phyloP scores from a whole-genome alignment of 2,113 vertebrate species.

The Silurus glanis region DNA sequence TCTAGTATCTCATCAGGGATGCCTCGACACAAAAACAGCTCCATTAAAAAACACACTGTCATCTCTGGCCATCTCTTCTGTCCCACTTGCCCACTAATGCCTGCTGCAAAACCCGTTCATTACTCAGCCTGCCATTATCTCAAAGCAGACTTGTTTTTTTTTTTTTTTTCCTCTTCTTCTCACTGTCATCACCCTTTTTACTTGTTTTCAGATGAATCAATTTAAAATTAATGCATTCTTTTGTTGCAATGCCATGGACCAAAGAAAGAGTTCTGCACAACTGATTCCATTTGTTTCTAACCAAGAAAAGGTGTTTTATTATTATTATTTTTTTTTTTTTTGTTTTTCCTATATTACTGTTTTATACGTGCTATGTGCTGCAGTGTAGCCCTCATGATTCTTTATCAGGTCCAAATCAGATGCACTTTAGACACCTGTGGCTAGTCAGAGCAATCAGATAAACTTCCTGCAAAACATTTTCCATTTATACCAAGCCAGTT shows the following conservation, averaged over 20 bases:
- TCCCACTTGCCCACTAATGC: constrained; percentile 6
- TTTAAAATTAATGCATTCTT: constrained; percentile 13
- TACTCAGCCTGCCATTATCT: not conserved
- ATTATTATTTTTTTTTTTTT: not conserved
- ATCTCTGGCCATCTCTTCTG: constrained; percentile 14
- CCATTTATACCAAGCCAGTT: not conserved
- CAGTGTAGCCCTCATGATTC: not conserved
- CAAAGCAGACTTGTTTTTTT: not conserved
- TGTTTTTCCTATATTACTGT: not conserved
- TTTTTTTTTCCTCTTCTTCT: not conserved
- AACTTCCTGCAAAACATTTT: not conserved
- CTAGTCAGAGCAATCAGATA: constrained; percentile 19
- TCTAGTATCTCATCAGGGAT: constrained; percentile 41
- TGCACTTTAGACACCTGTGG: not conserved
- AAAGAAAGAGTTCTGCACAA: not conserved
- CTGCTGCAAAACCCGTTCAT: not conserved
- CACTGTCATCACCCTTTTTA: not conserved
- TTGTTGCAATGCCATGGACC: not conserved
- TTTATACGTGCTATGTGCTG: not conserved
- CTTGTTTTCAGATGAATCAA: not conserved
- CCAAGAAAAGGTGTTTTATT: not conserved
- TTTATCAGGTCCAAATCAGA: constrained; percentile 21
- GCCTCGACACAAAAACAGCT: not conserved
- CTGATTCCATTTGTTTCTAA: not conserved
- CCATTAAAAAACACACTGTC: not conserved